Evolutionary conservation across 2,113 vertebrate genomes (phyloP), one percentile per base, ranked within the genome.

Genomic region (Pygoscelis adeliae): DNA sequence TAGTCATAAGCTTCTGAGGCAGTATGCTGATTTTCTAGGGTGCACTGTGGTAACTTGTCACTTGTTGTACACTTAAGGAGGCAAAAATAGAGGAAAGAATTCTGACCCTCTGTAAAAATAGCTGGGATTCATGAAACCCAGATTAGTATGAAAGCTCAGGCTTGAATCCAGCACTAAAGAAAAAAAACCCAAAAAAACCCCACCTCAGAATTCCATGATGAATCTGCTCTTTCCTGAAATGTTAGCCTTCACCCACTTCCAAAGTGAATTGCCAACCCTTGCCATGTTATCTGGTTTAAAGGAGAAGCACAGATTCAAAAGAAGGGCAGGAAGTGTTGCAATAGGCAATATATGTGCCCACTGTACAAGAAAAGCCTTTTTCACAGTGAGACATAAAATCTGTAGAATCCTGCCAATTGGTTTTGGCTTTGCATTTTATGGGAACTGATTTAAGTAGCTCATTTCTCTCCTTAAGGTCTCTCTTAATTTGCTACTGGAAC

Each of bases 401-500:
- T 74, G 59, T 20, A 78, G 55, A 84, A 83, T 10, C 4, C 26
- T 91, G 87, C 47, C 73, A 74, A 55, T 44, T 74, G 49, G 53
- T 59, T 95, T 74, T 95, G 77, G 50, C 61, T 93, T 84, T 82
- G 44, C 47, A 47, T 76, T 97, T 87, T 91, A 84, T 91, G 47
- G 73, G 29, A 84, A 84, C n/a, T 81, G 29, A 89, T 93, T 83
- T 89, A 92, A 93, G 55, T 34, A 81, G 47, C 77, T 93, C 69
- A 52, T 93, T 74, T 90, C 76, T 44, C 38, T 93, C 69, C n/a
- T 65, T 78, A 81, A 92, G 14, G 11, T 76, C 38, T 90, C 27
- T 52, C 47, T 59, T 92, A 78, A 87, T 84, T 87, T 90, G 46
- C 67, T 80, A 18, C 19, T 85, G 76, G 62, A 77, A 32, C 9